These are phyloP conservation scores for Brachionus calyciflorus DNA, from an alignment of 1,140 invertebrate genomes.

Conservation along the genomic window DNA sequence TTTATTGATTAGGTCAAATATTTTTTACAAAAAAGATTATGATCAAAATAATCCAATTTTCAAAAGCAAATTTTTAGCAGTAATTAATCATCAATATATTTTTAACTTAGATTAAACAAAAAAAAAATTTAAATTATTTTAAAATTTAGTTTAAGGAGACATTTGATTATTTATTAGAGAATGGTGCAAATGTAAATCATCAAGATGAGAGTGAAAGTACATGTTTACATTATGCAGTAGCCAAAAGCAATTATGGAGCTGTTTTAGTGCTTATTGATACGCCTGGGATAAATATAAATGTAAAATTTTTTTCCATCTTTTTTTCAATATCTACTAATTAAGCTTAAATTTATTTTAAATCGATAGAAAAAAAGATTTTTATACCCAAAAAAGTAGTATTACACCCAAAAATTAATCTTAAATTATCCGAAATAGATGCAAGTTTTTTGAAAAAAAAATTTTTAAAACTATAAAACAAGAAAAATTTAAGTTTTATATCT, in stretches of 20 bases:
- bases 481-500: no score
- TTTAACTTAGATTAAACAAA: no score
- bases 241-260: background rate
- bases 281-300: constrained; percentile 22
- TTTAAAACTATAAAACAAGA: no score
- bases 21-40: constrained; percentile 8
- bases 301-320: background rate
- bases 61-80: background rate
- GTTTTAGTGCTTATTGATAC: background rate
- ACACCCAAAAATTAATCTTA: no score
- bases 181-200: background rate
- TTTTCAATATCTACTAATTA: background rate
- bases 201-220: constrained; percentile 10
- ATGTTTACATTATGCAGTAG: constrained; percentile 29
- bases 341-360: background rate
- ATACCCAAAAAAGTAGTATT: no score
- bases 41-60: background rate
- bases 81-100: background rate
- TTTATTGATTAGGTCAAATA: constrained; percentile 12
- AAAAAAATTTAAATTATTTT: no score
- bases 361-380: background rate
- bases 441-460: no score
- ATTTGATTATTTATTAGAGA: constrained; percentile 4
- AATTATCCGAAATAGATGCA: no score
- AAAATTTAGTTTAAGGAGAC: constrained; percentile 33